Base-by-base conservation (phyloP, 2,113 vertebrate genomes). In the Oreamnos americanus region DNA sequence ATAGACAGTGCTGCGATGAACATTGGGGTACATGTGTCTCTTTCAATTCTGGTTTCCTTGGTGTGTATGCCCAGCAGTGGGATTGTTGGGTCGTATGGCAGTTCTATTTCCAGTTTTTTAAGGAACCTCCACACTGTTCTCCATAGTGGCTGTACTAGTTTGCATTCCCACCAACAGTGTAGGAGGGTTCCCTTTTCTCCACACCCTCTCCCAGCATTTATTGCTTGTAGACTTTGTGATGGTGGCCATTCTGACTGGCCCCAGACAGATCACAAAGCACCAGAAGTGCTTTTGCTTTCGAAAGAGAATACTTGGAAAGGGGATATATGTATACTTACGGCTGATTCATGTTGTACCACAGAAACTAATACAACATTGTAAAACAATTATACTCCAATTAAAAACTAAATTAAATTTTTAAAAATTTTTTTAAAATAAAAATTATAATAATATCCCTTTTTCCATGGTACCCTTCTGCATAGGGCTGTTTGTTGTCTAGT, bases 401-500 rank as follows among this genome's bases (percentile, higher is more conserved):
- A 76, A 74, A 39, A 26, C 10, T 74, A 74, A 43, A 74, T 7
- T 43, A 43, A 74, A 76, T 2, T 39, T 26, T 0, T 1, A 7
- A 74, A 74, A 25, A 5, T 13, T 74, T 21, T 36, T 67, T 36
- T 6, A 71, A 74, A 39, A 25, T 43, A 76, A 13, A 76, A 43
- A 43, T 26, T 26, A 76, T 76, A 43, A 43, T 43, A 7, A 6
- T 21, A 84, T 30, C 1, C 36, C 26, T 15, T 14, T 36, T 30
- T 30, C 33, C 15, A 1, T 7, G 5, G 2, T 0, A 16, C 2
- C 21, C 1, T 43, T 10, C 7, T n/a, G 45, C 19, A 23, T 1
- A 3, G 49, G 64, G n/a, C n/a, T 17, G 23, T 45, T 26, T 28
- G 23, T 45, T 33, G 12, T 51, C 23, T 13, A 2, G 5, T 4